Evolutionary conservation across 2,113 vertebrate species (phyloP).

Genomic region (Phyllostomus hastatus): DNA sequence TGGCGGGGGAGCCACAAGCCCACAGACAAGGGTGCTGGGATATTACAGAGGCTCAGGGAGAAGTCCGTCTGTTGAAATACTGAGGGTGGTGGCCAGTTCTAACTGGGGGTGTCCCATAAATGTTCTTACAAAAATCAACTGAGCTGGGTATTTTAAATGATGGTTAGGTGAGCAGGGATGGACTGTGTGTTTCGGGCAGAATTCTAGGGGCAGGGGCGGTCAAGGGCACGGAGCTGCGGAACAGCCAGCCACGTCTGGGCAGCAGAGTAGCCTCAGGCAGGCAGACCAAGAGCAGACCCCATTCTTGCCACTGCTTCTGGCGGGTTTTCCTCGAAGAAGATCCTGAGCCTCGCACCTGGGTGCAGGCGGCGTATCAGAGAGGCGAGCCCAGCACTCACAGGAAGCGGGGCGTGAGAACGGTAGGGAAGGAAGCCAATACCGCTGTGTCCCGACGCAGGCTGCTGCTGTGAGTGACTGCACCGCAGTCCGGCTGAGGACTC

Average conservation of each 20-base stretch:
- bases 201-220: rapidly evolving
- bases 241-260: not conserved
- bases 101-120: not conserved
- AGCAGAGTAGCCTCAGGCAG: not conserved
- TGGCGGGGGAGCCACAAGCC: not conserved
- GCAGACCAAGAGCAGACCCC: not conserved
- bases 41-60: not conserved
- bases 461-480: not conserved
- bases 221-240: not conserved
- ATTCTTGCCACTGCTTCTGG: not conserved
- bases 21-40: too few species aligned
- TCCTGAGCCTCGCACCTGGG: not conserved
- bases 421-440: not conserved
- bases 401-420: not conserved
- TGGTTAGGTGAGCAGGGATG: not conserved
- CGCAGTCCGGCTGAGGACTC: not conserved
- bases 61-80: not conserved
- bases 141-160: not conserved
- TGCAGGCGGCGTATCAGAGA: not conserved
- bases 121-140: not conserved
- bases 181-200: not conserved
- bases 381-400: not conserved
- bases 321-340: not conserved
- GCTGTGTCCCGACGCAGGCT: rapidly evolving
- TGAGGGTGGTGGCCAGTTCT: not conserved